A percentile compares a stretch with the other conserved stretches of the same genome.
Conservation (phyloP, 2,113 vertebrate genomes). For the Vidua macroura region DNA sequence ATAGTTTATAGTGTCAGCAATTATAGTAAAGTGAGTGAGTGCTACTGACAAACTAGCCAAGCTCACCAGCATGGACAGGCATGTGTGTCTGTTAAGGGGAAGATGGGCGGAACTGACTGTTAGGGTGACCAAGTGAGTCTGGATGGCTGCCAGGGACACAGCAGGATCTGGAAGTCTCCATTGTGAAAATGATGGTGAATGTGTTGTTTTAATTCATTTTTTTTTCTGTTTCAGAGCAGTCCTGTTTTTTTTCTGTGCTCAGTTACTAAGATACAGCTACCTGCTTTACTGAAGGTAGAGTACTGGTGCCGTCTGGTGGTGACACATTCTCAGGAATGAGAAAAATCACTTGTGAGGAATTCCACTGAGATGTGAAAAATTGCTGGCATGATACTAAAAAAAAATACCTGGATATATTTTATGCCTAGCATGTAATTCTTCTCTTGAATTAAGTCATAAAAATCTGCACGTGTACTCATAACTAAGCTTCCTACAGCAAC, state of each 20-base stretch:
- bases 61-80: too few relatives aligned
- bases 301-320: slow-evolving; percentile 18
- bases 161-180: neutral
- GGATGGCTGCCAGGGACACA: neutral
- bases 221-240: neutral
- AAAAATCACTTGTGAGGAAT: accelerated
- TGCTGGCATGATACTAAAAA: neutral
- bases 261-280: accelerated
- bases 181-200: neutral
- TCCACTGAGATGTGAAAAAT: neutral
- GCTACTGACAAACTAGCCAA: neutral
- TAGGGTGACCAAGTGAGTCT: neutral
- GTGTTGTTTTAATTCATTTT: neutral
- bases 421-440: neutral
- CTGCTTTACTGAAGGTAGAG: neutral
- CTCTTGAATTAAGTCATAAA: neutral
- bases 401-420: neutral
- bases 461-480: neutral
- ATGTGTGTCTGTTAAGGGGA: neutral
- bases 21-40: neutral
- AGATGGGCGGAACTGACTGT: neutral
- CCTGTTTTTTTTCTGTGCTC: neutral
- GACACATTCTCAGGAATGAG: neutral
- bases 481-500: neutral
- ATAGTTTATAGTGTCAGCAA: neutral